Percentiles rank a stretch among this genome's conserved stretches.
Evolutionary conservation across 1,140 invertebrate genomes (phyloP).

Genomic region (Drosophila baimaii): DNA sequence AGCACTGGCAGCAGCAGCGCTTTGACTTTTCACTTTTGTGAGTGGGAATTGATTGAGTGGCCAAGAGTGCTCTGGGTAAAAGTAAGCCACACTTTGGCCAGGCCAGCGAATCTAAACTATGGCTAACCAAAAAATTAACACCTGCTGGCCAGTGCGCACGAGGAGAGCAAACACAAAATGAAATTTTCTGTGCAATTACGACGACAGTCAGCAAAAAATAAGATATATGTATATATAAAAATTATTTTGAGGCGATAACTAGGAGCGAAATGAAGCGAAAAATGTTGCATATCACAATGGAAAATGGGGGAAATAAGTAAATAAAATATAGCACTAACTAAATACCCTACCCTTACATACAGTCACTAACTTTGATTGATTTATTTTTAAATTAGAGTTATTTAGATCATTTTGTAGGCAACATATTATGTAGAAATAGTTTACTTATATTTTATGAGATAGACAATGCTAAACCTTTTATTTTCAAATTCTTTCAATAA

Average conservation of each 20-base stretch:
- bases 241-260: slow-evolving; percentile 44
- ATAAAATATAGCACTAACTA: background rate
- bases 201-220: slow-evolving; percentile 39
- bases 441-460: no score
- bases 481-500: no score
- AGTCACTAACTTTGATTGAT: no score
- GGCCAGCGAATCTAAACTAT: slow-evolving; percentile 49
- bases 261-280: slow-evolving; percentile 41
- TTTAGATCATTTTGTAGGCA: no score
- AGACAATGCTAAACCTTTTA: no score
- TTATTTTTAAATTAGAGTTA: no score
- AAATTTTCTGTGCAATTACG: slow-evolving; percentile 59
- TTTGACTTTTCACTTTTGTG: slow-evolving; percentile 81
- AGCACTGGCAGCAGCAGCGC: slow-evolving; percentile 21
- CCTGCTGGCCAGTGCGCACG: slow-evolving; percentile 49
- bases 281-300: slow-evolving; percentile 23
- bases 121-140: slow-evolving; percentile 71
- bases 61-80: slow-evolving; percentile 54
- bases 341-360: background rate
- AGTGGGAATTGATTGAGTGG: slow-evolving; percentile 78
- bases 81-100: slow-evolving; percentile 45
- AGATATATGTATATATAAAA: slow-evolving; percentile 22
- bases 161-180: slow-evolving; percentile 61
- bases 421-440: no score
- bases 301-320: background rate